Percentiles rank a stretch among this genome's conserved stretches.
Conservation (phyloP, 2,113 vertebrate genomes). For the Callithrix jacchus region DNA sequence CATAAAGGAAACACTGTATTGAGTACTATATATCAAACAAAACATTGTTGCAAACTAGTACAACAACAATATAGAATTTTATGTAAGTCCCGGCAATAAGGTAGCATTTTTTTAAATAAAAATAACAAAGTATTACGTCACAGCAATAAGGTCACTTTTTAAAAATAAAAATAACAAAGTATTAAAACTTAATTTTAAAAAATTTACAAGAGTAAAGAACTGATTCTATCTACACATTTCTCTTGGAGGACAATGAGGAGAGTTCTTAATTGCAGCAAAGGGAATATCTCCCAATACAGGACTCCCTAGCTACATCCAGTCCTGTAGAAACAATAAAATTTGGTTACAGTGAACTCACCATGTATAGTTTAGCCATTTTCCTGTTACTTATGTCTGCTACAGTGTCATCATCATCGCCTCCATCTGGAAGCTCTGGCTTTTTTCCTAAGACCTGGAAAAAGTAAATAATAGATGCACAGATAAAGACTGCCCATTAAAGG, state of each 20-base stretch:
- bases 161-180: background rate
- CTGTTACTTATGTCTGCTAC: slow-evolving; percentile 91
- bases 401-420: slow-evolving; percentile 85
- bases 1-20: background rate
- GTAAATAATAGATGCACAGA: background rate
- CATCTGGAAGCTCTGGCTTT: slow-evolving; percentile 85
- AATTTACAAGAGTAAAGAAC: background rate
- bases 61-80: background rate
- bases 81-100: background rate
- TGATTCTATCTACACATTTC: background rate
- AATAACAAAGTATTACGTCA: background rate
- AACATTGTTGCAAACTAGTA: background rate
- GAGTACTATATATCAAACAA: background rate
- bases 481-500: background rate
- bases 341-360: slow-evolving; percentile 80
- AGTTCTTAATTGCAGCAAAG: background rate
- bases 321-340: background rate
- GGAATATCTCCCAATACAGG: background rate
- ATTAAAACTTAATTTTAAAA: background rate
- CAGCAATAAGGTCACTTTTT: background rate
- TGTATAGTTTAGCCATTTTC: slow-evolving; percentile 92
- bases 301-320: no score
- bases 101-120: background rate
- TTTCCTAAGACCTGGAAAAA: slow-evolving; percentile 88
- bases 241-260: background rate